Base-by-base conservation (phyloP, 1,140 invertebrate genomes). In the Odontomachus brunneus region DNA sequence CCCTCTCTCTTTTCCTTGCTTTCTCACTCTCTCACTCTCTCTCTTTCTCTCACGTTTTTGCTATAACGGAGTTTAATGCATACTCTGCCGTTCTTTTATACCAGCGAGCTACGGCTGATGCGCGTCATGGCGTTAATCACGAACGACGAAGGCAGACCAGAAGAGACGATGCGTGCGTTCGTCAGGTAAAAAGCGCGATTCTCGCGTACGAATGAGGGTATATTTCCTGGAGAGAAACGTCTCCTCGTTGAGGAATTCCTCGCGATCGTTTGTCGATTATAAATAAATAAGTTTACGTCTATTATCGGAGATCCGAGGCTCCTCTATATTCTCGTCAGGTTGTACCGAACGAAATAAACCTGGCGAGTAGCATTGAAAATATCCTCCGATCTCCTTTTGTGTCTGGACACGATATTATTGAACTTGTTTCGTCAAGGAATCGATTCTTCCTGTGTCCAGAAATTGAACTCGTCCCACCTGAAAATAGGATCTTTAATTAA, bases 1-100 rank as follows among this genome's bases (percentile, higher is more conserved):
- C 24, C 74, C 22, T 17, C 53, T 62, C 57, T n/a, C n/a, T 62
- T 3, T 24, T 9, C 49, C 33, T 66, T 33, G 60, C 33, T 69
- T 33, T 33, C 59, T 60, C 51, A n/a, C 49, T 22, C 9, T 72
- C 7, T 59, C 33, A 29, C 24, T 26, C 22, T 29, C 15, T 33
- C 29, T 60, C 22, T 22, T 26, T 76, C 49, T 65, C 14, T 26
- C 33, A 24, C 53, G 1, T 17, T 73, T 44, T 24, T 29, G 22
- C 48, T 48, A 2, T 14, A 53, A 57, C 48, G 11, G 29, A 80
- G 17, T 71, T 48, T 57, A 57, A 69, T 69, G 51, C 65, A 57
- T 33, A 67, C 65, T 57, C 17, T 44, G 38, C 22, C 9, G 75
- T 48, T 71, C 53, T 80, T 71, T 76, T 48, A 29, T 29, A 0